Base-by-base conservation (phyloP, 1,140 invertebrate species). In the Anoplophora glabripennis region DNA sequence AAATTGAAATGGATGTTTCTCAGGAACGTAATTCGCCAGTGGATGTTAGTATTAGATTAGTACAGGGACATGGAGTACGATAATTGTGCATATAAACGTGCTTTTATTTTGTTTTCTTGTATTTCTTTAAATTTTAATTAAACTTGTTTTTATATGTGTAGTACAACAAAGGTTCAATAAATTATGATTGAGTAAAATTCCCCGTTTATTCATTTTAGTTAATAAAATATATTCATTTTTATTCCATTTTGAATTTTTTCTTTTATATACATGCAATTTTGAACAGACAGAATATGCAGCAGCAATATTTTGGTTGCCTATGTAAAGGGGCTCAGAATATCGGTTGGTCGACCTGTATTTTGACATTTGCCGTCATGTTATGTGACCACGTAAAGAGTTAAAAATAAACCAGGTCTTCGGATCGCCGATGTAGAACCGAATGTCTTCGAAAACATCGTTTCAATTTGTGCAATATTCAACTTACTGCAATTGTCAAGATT, bases 1-100 rank as follows among this genome's bases (percentile, higher is more conserved):
- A 76, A 66, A 72, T 76, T 46, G 75, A 75, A 63, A 70, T 73
- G 59, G 69, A 71, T 44, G 58, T 72, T 10, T 65, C 70, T n/a
- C 71, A 73, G 33, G 73, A 72, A 48, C 44, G 68, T 35, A 70
- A 69, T 56, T 73, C 72, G 14, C 69, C 72, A 38, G 72, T 72
- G 7, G 72, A 72, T 65, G 72, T 70, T 15, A 66, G 59, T 61
- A 69, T 72, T 49, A 61, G 67, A 36, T 57, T 71, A 42, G 65
- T 60, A 8, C 66, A 66, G 47, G 68, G 64, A 10, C 57, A 63
- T 12, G 65, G 67, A 14, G 60, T 59, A 17, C 36, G 59, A 59
- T 63, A 63, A 53, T n/a, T 45, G 5, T 28, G 21, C 5, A 28
- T 5, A 28, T 28, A 28, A 28, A 28, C 21, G 2, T 28, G 21